These are phyloP conservation scores for Uria lomvia DNA, from an alignment of 2,113 vertebrate species.

Conservation along the genomic window DNA sequence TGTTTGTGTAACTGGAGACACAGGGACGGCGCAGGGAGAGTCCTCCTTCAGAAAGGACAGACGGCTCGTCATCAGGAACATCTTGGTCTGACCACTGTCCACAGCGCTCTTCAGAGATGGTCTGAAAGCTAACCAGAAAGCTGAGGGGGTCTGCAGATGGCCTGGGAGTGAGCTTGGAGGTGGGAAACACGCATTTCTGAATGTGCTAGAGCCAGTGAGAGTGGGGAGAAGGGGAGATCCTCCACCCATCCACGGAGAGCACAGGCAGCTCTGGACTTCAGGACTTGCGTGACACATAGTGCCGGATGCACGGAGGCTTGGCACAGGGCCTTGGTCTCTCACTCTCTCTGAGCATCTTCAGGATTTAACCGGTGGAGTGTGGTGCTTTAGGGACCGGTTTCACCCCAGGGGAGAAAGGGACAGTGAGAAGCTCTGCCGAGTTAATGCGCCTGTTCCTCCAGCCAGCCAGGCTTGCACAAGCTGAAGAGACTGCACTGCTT, in stretches of 20 bases:
- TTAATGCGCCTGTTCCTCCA: fast-evolving
- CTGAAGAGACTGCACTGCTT: background rate
- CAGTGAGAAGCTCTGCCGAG: background rate
- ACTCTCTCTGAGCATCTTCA: background rate
- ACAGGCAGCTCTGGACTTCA: background rate
- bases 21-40: fast-evolving
- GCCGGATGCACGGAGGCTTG: fast-evolving
- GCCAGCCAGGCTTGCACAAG: background rate
- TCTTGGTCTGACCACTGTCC: background rate
- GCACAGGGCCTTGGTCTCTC: background rate
- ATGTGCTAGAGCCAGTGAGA: background rate
- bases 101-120: background rate
- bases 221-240: background rate
- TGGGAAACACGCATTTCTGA: background rate
- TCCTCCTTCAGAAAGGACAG: background rate
- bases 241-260: background rate
- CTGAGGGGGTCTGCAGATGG: background rate
- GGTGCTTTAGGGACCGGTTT: background rate
- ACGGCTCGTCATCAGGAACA: background rate
- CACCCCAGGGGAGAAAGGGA: background rate
- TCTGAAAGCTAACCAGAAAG: background rate
- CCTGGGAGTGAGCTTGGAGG: background rate
- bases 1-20: background rate
- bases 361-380: background rate
- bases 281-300: fast-evolving